These are phyloP conservation scores for Leptoteleia sp. DNA, from an alignment of 1,140 invertebrate species.

Conservation along the genomic window DNA sequence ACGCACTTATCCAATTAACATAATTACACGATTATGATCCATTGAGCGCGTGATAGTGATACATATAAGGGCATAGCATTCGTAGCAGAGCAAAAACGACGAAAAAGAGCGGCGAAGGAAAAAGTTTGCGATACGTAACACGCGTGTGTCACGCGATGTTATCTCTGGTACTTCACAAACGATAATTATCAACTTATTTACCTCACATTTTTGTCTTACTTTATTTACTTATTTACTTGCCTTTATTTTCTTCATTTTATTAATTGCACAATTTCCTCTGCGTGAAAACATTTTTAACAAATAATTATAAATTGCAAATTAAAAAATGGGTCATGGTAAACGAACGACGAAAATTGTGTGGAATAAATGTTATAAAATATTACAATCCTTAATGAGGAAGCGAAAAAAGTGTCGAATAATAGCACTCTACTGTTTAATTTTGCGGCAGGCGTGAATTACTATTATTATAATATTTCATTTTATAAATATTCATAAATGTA, in stretches of 20 bases:
- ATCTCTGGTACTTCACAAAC: conserved; percentile 70
- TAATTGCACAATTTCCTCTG: not conserved
- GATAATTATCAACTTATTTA: conserved; percentile 76
- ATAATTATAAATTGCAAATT: too few species aligned
- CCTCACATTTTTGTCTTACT: conserved; percentile 37
- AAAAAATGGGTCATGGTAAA: too few species aligned
- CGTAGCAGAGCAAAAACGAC: conserved; percentile 37
- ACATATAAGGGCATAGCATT: conserved; percentile 60
- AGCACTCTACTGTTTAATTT: too few species aligned
- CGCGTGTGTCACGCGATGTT: conserved; percentile 74
- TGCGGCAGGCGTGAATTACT: too few species aligned
- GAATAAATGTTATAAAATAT: too few species aligned
- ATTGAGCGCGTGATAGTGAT: conserved; percentile 64
- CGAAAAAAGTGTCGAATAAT: too few species aligned
- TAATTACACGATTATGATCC: conserved; percentile 79
- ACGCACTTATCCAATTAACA: conserved; percentile 79
- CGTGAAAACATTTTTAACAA: too few species aligned
- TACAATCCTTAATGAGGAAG: too few species aligned
- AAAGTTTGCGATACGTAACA: conserved; percentile 63
- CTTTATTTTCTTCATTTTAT: not conserved
- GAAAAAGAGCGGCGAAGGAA: conserved; percentile 64
- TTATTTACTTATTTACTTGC: conserved; percentile 6
- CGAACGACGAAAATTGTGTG: too few species aligned
- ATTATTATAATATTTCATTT: too few species aligned
- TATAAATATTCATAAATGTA: too few species aligned